phyloP scores from a whole-genome alignment of 2,888 invertebrate genomes.

The Drosophila greeni region DNA sequence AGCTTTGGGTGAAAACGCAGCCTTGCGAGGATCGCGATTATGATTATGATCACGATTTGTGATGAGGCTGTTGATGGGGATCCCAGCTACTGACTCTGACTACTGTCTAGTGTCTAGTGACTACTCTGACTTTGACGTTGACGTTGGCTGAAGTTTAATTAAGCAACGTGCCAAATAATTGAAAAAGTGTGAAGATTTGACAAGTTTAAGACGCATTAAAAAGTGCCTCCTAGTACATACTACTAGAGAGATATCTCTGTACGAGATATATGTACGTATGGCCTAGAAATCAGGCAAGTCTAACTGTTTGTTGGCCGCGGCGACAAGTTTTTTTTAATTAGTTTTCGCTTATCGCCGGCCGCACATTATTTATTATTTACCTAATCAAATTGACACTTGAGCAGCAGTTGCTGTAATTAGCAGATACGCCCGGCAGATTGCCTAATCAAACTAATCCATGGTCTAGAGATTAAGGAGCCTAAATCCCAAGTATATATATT shows the following conservation, averaged over 20 bases:
- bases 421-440: conserved; percentile 47
- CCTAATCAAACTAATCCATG: conserved; percentile 37
- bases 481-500: not conserved
- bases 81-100: conserved; percentile 41
- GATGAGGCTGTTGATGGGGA: conserved; percentile 47
- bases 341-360: conserved; percentile 41
- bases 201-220: conserved; percentile 77
- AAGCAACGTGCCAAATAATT: conserved; percentile 77
- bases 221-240: conserved; percentile 7
- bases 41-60: conserved; percentile 21
- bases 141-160: conserved; percentile 75
- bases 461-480: conserved; percentile 10
- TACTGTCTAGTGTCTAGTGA: conserved; percentile 17
- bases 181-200: conserved; percentile 77
- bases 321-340: conserved; percentile 65
- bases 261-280: conserved; percentile 31
- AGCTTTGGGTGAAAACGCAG: conserved; percentile 62
- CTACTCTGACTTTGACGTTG: conserved; percentile 57
- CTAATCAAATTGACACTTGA: conserved; percentile 65
- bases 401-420: conserved; percentile 41
- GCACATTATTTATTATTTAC: conserved; percentile 48
- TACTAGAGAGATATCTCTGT: conserved; percentile 10
- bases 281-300: conserved; percentile 54
- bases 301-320: conserved; percentile 37
- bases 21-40: conserved; percentile 42